Evolutionary conservation across 2,113 vertebrate genomes (phyloP).

Genomic region (Erythrolamprus reginae): DNA sequence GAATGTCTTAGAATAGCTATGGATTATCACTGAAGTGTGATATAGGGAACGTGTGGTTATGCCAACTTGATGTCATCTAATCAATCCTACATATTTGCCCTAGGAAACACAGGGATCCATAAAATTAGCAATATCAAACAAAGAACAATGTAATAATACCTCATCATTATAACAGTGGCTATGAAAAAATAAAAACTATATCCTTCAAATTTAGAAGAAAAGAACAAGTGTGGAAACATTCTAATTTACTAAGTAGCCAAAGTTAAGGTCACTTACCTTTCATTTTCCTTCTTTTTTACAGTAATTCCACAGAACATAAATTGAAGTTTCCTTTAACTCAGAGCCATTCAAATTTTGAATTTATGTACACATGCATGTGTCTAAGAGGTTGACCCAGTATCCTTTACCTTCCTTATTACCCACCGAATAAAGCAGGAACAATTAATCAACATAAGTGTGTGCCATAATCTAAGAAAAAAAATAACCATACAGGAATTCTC

Average conservation of each 20-base stretch:
- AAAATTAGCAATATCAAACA: background rate
- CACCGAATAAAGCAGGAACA: constrained; percentile 60
- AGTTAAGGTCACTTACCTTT: constrained; percentile 54
- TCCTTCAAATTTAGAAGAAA: background rate
- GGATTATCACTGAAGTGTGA: background rate
- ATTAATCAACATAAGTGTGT: constrained; percentile 53
- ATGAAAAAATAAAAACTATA: background rate
- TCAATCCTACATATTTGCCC: background rate
- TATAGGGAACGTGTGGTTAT: background rate
- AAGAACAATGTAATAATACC: background rate
- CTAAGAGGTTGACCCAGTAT: constrained; percentile 67
- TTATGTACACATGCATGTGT: constrained; percentile 66
- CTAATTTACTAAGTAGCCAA: constrained; percentile 30
- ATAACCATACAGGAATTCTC: constrained; percentile 56
- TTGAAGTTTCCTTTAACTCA: constrained; percentile 65
- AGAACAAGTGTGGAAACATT: constrained; percentile 2
- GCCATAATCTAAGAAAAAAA: constrained; percentile 60
- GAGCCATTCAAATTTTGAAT: constrained; percentile 68
- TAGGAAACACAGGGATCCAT: background rate
- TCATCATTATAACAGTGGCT: background rate
- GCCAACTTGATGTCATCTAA: background rate
- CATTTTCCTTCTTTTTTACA: constrained; percentile 62
- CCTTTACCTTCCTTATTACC: constrained; percentile 60
- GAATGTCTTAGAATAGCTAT: background rate
- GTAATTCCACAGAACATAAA: constrained; percentile 64